Conservation (phyloP, 2,888 invertebrate genomes). For the Merodon equestris region DNA sequence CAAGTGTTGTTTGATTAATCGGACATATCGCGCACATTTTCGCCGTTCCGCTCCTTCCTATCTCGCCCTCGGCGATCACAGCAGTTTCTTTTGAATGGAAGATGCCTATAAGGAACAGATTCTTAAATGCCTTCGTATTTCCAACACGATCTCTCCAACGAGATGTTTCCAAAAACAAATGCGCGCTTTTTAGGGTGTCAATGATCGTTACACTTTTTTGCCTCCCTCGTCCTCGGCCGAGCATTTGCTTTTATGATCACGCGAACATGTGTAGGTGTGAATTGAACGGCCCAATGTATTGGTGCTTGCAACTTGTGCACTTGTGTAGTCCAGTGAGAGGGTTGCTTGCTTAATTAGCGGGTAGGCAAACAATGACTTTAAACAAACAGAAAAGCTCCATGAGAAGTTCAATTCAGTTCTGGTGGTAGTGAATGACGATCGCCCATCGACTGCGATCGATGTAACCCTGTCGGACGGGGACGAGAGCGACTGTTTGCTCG, state of each 20-base stretch:
- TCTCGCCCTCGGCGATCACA: too few relatives aligned
- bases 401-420: slow-evolving; percentile 10
- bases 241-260: neutral
- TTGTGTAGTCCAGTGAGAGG: slow-evolving; percentile 23
- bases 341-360: slow-evolving; percentile 62
- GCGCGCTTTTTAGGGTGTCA: slow-evolving; percentile 44
- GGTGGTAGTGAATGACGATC: slow-evolving; percentile 22
- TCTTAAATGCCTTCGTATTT: too few relatives aligned
- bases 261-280: neutral
- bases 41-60: slow-evolving; percentile 14
- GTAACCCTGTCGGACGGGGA: slow-evolving; percentile 24
- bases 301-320: slow-evolving; percentile 10
- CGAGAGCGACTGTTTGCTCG: neutral
- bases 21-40: slow-evolving; percentile 22
- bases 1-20: slow-evolving; percentile 45
- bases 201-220: slow-evolving; percentile 62
- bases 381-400: slow-evolving; percentile 35
- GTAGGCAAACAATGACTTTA: slow-evolving; percentile 33
- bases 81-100: too few relatives aligned
- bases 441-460: slow-evolving; percentile 25
- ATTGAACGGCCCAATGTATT: slow-evolving; percentile 15
- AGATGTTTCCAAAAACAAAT: too few relatives aligned
- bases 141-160: too few relatives aligned
- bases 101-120: too few relatives aligned
- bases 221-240: slow-evolving; percentile 15